A percentile compares a stretch with the other conserved stretches of the same genome.
Conservation (phyloP, 2,888 invertebrate genomes). For the Gandaritis pyraliata region DNA sequence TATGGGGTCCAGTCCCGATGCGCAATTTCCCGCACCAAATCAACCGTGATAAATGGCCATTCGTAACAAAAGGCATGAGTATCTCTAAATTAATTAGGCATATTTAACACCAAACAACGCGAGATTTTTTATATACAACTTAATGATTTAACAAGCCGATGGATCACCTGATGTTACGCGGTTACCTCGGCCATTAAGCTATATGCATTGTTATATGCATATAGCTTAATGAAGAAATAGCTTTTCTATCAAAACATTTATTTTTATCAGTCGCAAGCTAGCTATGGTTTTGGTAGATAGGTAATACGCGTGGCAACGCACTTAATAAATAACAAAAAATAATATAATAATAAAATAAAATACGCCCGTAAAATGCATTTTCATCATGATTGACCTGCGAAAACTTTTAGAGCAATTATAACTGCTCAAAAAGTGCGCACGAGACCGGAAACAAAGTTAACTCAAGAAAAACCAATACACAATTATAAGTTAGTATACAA, state of each 20-base stretch:
- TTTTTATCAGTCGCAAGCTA: slow-evolving; percentile 1
- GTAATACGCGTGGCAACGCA: not conserved
- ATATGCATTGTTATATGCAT: too few species aligned
- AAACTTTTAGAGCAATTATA: slow-evolving; percentile 4
- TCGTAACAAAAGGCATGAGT: slow-evolving; percentile 10
- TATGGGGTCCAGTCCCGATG: slow-evolving; percentile 21
- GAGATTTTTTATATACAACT: too few species aligned
- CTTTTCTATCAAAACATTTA: not conserved
- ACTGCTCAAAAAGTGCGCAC: not conserved
- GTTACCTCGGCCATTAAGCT: too few species aligned
- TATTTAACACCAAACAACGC: not conserved
- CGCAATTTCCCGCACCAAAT: slow-evolving; percentile 25
- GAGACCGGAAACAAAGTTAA: slow-evolving; percentile 31
- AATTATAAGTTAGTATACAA: slow-evolving; percentile 26
- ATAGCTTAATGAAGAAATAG: not conserved
- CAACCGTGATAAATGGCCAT: slow-evolving; percentile 14
- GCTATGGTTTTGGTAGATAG: slow-evolving; percentile 11
- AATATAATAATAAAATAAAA: not conserved
- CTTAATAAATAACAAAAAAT: too few species aligned
- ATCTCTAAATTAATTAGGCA: too few species aligned
- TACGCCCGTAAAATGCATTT: slow-evolving; percentile 2
- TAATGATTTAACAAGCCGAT: too few species aligned
- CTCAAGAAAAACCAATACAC: slow-evolving; percentile 35
- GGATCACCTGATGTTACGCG: too few species aligned
- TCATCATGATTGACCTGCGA: not conserved